A percentile compares a stretch with the other conserved stretches of the same genome.
These are phyloP conservation scores for Malacoraja senta DNA, from an alignment of 2,797 vertebrate genomes.

Conservation along the genomic window DNA sequence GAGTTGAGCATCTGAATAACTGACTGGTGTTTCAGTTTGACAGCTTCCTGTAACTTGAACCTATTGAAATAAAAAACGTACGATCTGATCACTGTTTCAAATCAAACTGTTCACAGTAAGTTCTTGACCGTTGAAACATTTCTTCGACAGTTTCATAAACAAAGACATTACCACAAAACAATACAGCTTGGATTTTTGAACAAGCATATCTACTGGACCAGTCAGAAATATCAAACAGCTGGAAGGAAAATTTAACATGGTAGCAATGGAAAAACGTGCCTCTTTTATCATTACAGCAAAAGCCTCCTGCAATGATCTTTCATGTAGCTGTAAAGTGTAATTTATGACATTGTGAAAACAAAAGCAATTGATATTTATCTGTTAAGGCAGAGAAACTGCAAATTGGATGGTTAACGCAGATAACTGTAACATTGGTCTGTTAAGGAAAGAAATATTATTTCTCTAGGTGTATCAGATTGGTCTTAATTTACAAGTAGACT, in stretches of 20 bases:
- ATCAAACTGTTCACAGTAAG: constrained; percentile 30
- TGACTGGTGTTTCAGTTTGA: constrained; percentile 37
- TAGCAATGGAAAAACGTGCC: neutral
- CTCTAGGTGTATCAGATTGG: neutral
- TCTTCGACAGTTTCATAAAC: constrained; percentile 33
- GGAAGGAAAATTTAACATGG: constrained; percentile 12
- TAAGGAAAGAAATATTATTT: neutral
- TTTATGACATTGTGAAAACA: neutral
- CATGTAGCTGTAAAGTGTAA: neutral
- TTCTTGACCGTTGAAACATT: constrained; percentile 29
- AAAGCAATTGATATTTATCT: neutral
- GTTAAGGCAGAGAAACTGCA: neutral
- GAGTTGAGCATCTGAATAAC: constrained; percentile 34
- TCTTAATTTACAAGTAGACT: neutral
- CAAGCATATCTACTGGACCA: neutral
- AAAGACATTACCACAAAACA: constrained; percentile 21
- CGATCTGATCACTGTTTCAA: constrained; percentile 35
- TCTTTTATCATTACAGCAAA: constrained; percentile 2
- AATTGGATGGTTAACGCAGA: neutral
- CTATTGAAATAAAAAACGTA: constrained; percentile 32
- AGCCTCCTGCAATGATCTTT: constrained; percentile 5
- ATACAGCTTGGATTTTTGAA: constrained; percentile 3
- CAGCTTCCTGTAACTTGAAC: constrained; percentile 36
- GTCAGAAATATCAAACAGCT: constrained; percentile 30
- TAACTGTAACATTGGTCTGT: neutral